Evolutionary conservation across 2,797 vertebrate species (phyloP).

Genomic region (Manis crassicaudata): DNA sequence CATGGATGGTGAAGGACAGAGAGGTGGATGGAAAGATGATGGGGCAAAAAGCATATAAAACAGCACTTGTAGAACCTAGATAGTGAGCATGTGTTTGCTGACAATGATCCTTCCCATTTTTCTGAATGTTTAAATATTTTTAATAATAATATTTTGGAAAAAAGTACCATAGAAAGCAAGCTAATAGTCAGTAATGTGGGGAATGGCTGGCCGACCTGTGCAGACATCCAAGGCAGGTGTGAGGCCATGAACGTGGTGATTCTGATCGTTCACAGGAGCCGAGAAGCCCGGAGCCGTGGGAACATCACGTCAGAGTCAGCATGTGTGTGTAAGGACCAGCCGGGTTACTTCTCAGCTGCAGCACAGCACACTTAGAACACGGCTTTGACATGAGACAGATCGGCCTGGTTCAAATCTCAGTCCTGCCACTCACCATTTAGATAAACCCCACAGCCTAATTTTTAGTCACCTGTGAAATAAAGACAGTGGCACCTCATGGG

Average conservation of each 20-base stretch:
- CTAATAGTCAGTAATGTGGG: not conserved
- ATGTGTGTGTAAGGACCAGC: rapidly evolving
- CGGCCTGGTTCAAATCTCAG: not conserved
- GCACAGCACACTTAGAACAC: rapidly evolving
- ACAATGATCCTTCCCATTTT: not conserved
- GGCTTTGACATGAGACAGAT: not conserved
- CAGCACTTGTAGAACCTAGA: not conserved
- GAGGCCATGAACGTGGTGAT: too few species aligned
- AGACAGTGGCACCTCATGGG: not conserved
- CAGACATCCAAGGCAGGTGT: not conserved
- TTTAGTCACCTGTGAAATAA: not conserved
- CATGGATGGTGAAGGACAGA: not conserved
- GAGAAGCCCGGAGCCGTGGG: not conserved
- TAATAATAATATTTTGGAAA: not conserved
- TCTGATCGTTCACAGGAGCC: rapidly evolving
- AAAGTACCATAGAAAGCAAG: not conserved
- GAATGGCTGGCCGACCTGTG: rapidly evolving
- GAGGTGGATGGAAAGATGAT: rapidly evolving
- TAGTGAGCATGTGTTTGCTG: rapidly evolving
- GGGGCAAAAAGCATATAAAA: not conserved
- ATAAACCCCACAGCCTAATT: not conserved
- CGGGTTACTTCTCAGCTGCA: not conserved
- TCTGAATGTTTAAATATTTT: not conserved
- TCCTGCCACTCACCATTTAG: not conserved
- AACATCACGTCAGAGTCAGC: rapidly evolving